These are phyloP conservation scores for Leptinotarsa lineolata DNA, from an alignment of 1,140 invertebrate species.

Conservation along the genomic window DNA sequence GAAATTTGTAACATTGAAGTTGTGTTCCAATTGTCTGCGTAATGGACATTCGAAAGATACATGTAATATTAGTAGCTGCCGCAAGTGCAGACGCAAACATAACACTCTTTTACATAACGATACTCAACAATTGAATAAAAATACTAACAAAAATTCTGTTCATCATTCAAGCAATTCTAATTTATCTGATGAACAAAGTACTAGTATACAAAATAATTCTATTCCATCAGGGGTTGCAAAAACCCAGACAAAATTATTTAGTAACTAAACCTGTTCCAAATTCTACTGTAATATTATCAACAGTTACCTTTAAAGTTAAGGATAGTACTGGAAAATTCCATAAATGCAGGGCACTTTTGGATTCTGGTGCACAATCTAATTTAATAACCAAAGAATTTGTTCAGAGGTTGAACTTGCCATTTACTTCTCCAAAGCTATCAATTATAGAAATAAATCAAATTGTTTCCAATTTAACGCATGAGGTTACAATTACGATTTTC, in stretches of 20 bases:
- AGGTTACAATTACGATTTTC: background rate
- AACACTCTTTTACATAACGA: slow-evolving; percentile 20
- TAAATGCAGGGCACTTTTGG: slow-evolving; percentile 11
- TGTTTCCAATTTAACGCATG: too few relatives aligned
- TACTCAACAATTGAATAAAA: background rate
- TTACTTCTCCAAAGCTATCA: slow-evolving; percentile 12
- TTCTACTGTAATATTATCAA: slow-evolving; percentile 4
- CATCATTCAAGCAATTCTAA: slow-evolving; percentile 16
- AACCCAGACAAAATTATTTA: too few relatives aligned
- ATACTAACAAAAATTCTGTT: background rate
- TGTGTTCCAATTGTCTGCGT: slow-evolving; percentile 10
- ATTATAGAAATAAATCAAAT: slow-evolving; percentile 10
- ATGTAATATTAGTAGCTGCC: background rate
- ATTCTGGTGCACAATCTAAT: slow-evolving; percentile 25
- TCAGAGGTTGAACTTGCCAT: slow-evolving; percentile 21
- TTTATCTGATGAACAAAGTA: slow-evolving; percentile 24
- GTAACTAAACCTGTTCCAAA: slow-evolving; percentile 4
- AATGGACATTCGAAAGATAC: background rate
- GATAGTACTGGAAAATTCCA: slow-evolving; percentile 25
- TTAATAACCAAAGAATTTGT: slow-evolving; percentile 22
- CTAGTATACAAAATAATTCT: background rate
- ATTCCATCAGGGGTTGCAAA: too few relatives aligned
- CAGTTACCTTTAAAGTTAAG: slow-evolving; percentile 13
- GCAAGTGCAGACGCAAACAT: slow-evolving; percentile 20
- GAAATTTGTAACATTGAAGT: background rate